Evolutionary conservation across 2,113 vertebrate genomes (phyloP).

Genomic region (Cryptotis parvus): DNA sequence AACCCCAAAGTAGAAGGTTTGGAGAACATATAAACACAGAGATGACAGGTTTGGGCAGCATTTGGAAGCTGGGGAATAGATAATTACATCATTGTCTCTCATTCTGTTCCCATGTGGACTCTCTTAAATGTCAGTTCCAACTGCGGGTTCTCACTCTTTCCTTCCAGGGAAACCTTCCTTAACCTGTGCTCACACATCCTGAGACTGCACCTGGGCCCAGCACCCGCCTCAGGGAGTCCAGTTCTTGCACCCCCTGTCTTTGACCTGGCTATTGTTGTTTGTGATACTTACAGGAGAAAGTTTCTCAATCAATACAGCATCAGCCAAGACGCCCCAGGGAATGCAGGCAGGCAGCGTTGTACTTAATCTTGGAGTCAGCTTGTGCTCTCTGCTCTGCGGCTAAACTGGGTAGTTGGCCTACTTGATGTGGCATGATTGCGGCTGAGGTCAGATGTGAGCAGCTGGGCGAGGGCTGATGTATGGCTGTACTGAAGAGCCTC

Average conservation of each 20-base stretch:
- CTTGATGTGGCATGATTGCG: constrained; percentile 98
- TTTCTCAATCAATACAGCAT: constrained; percentile 98
- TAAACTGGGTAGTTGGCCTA: constrained; percentile 98
- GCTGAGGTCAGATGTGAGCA: constrained; percentile 97
- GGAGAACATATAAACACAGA: constrained; percentile 67
- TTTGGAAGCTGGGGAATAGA: constrained; percentile 84
- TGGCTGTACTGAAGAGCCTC: constrained; percentile 94
- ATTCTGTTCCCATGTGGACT: constrained; percentile 91
- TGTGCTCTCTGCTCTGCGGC: constrained; percentile 95
- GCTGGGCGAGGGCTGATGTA: constrained; percentile 94
- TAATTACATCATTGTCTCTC: constrained; percentile 94
- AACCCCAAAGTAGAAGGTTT: accelerated
- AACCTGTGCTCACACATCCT: constrained; percentile 89
- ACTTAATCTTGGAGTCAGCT: constrained; percentile 97
- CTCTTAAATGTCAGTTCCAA: constrained; percentile 95
- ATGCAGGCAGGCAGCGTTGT: constrained; percentile 93
- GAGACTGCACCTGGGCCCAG: constrained; percentile 86
- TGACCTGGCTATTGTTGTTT: constrained; percentile 98
- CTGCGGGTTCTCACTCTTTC: constrained; percentile 86
- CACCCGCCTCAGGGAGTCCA: constrained; percentile 87
- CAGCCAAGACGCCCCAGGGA: constrained; percentile 95
- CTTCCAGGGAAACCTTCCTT: constrained; percentile 83
- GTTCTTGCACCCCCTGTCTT: constrained; percentile 93
- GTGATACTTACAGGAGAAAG: constrained; percentile 97
- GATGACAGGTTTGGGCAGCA: constrained; percentile 77